phyloP scores from a whole-genome alignment of 1,140 invertebrate genomes.

The Scaptomyza pallida region DNA sequence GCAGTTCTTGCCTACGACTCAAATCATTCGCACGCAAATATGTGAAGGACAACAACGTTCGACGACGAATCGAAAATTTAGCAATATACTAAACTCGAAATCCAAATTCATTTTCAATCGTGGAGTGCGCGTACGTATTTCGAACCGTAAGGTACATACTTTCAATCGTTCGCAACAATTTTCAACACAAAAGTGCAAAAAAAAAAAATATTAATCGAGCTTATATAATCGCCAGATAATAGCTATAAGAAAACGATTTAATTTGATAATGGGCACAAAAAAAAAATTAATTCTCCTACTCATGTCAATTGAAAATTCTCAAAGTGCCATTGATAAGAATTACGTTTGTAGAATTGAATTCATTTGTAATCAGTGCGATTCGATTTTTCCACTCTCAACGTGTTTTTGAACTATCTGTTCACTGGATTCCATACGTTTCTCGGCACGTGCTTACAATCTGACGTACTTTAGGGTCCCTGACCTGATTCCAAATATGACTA shows the following conservation, averaged over 20 bases:
- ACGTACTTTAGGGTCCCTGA: constrained; percentile 10
- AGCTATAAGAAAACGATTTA: background rate
- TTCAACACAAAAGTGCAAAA: constrained; percentile 1
- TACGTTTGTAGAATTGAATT: constrained; percentile 7
- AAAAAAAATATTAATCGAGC: background rate
- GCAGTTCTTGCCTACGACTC: constrained; percentile 65
- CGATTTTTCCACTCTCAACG: background rate
- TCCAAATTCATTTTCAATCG: constrained; percentile 50
- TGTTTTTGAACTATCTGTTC: constrained; percentile 14
- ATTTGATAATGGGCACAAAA: constrained; percentile 24
- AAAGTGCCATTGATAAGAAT: constrained; percentile 40
- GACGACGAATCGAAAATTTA: constrained; percentile 60
- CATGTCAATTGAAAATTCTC: too few species aligned
- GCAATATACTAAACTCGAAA: constrained; percentile 55
- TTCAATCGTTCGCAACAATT: constrained; percentile 33
- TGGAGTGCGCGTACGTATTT: constrained; percentile 76
- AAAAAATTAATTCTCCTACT: too few species aligned
- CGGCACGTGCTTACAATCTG: constrained; percentile 12
- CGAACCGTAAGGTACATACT: constrained; percentile 73
- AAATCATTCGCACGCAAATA: constrained; percentile 76
- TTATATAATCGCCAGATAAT: constrained; percentile 33
- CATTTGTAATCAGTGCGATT: constrained; percentile 30
- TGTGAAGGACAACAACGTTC: constrained; percentile 80
- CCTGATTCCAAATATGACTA: background rate
- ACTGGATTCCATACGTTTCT: background rate